phyloP scores from a whole-genome alignment of 2,113 vertebrate species.

The Petrocephalus microphthalmus region DNA sequence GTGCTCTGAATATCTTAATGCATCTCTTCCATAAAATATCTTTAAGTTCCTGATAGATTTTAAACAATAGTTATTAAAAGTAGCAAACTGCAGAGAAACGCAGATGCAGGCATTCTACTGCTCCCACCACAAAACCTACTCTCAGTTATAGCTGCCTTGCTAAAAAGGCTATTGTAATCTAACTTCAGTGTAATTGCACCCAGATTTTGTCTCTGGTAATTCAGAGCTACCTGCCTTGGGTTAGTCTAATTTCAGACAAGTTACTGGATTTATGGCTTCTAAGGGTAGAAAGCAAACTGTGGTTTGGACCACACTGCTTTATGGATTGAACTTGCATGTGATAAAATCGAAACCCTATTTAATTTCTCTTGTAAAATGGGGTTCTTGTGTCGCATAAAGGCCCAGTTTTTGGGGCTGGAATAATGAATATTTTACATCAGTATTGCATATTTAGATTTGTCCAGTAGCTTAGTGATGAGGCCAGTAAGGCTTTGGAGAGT shows the following conservation, averaged over 20 bases:
- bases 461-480: background rate
- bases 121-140: background rate
- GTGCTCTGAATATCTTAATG: background rate
- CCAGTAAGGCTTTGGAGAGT: background rate
- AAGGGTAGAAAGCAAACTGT: constrained; percentile 32
- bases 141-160: background rate
- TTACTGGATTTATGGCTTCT: constrained; percentile 5
- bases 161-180: constrained; percentile 8
- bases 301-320: constrained; percentile 22
- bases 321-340: constrained; percentile 21
- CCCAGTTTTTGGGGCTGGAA: background rate
- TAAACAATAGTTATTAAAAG: background rate
- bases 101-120: background rate
- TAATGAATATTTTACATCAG: background rate
- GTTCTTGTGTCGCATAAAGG: background rate
- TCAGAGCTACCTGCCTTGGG: constrained; percentile 21
- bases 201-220: constrained; percentile 22
- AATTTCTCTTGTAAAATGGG: background rate
- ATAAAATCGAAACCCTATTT: background rate
- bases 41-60: background rate
- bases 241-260: background rate
- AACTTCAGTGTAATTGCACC: constrained; percentile 6
- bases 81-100: background rate
- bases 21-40: background rate
- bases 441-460: background rate